Evolutionary conservation across 2,113 vertebrate species (phyloP), one percentile per base, ranked within the genome.

Genomic region (Meriones unguiculatus): DNA sequence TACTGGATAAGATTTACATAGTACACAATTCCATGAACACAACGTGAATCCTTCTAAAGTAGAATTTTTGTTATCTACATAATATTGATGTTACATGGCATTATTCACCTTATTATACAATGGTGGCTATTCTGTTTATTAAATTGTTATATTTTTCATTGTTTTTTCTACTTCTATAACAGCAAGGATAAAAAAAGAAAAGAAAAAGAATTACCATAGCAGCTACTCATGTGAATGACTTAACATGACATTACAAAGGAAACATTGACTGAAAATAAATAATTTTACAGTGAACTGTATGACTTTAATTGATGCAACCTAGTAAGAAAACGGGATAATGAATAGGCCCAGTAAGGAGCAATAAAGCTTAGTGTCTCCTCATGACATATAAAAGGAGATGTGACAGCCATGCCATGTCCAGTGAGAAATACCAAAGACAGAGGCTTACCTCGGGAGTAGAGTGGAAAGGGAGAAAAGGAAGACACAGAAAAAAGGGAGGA

Each of bases 101-200:
- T 28, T 46, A 17, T 59, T 77, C 2, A 17, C 65, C 70, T 65
- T 52, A 52, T 20, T 35, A 2, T 73, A 72, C 77, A 50, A 38
- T 18, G 13, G 10, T 9, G 54, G 50, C 15, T 22, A 8, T 54
- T 62, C 11, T 0, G 0, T 69, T 70, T 57, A 77, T 28, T 70
- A 93, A 73, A 20, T 32, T 69, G 46, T 80, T 54, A 24, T 8
- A 52, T 94, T 52, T 11, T 50, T 90, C 7, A 15, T 13, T 57
- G n/a, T 81, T 3, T 20, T 78, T 88, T 52, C 41, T 5, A 10
- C 5, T 65, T 30, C 75, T 17, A 81, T 30, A 89, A 32, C 65
- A 95, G 84, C 75, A 69, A 73, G 87, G 93, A 82, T 22, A 35
- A 38, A 54, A 78, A 87, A 96, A 91, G 69, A 4, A 57, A 84